Evolutionary conservation across 2,888 invertebrate genomes (phyloP), one percentile per base, ranked within the genome.

Genomic region (Torymus aiolomorphi): DNA sequence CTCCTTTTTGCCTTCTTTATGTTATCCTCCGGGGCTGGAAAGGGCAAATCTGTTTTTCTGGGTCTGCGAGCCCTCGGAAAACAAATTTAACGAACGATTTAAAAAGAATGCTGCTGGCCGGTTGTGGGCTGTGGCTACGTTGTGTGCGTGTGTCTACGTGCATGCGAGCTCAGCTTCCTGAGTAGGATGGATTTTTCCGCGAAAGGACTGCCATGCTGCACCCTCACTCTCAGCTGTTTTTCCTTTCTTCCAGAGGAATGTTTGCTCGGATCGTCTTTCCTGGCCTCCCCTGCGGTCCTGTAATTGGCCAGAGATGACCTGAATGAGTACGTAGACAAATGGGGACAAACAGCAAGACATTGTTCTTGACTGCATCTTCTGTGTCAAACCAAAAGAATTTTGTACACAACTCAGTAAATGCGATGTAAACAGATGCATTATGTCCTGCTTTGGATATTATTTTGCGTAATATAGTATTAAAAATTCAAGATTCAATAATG

Each of bases 1-100:
- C 31, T 31, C 14, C 18, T 18, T 67, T 49, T 63, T 65, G 51
- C 20, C 78, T 73, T 73, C 72, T 78, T 73, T 67, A 61, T 61
- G 59, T 65, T 12, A 12, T 2, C 1, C 62, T 13, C 56, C 5
- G 12, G 13, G 14, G 31, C n/a, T 31, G 31, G 14, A 24, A 49
- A 13, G 11, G 31, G 14, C 42, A 66, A 67, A 59, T 78, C 65
- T 59, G 56, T 67, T 76, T 62, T 76, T 70, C 62, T n/a, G 16
- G 10, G 10, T 31, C 42, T 54, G 54, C 20, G 62, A 56, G 31
- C 63, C 51, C 56, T 57, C 16, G 56, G 16, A 69, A 63, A 74
- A 75, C 61, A 75, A 72, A 76, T 76, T 72, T 76, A 67, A 72
- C 62, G 66, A 80, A 67, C 51, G 71, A 76, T 76, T 80, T 71